Base-by-base conservation (phyloP, 2,888 invertebrate genomes). In the Sarcophaga subvicina region DNA sequence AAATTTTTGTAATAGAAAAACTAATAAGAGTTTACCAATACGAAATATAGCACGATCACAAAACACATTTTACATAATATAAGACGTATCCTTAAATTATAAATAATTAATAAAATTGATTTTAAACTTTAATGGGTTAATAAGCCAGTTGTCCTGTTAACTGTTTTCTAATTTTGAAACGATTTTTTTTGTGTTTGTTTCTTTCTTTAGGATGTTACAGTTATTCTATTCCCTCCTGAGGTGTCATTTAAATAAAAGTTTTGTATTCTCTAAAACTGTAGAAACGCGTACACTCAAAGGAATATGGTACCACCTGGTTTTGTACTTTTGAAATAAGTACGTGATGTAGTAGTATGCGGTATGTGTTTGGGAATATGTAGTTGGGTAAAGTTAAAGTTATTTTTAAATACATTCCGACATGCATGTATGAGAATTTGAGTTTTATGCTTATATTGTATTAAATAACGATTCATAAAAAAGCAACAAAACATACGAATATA, bases 251-350 rank as follows among this genome's bases (percentile, higher is more conserved):
- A 83, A 62, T 66, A 64, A 78, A 77, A 71, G 66, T 71, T 67
- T 78, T 78, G n/a, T 67, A 25, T 59, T 54, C 63, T 22, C 76
- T 63, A 37, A 45, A 54, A 25, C 20, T 17, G 62, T 59, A 76
- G 27, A 72, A 66, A n/a, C 37, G 49, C 69, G 54, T 75, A 54
- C 47, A 4, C 37, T 37, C 37, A 8, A 2, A 37, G 60, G 47
- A 27, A 45, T 73, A 20, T 59, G 49, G 64, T 76, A 69, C 66
- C 86, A 86, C 82, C 79, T 82, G 86, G 71, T 63, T 76, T 63
- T 59, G 62, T 64, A 82, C 75, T 78, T 80, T 78, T 69, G 49
- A 62, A 71, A 78, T 49, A 75, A 78, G 64, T 79, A 85, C 85
- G 85, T 85, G 85, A 73, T 59, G 17, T 82, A 67, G 63, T 64